These are phyloP conservation scores for Helogale parvula DNA, from an alignment of 2,113 vertebrate genomes.

Conservation along the genomic window DNA sequence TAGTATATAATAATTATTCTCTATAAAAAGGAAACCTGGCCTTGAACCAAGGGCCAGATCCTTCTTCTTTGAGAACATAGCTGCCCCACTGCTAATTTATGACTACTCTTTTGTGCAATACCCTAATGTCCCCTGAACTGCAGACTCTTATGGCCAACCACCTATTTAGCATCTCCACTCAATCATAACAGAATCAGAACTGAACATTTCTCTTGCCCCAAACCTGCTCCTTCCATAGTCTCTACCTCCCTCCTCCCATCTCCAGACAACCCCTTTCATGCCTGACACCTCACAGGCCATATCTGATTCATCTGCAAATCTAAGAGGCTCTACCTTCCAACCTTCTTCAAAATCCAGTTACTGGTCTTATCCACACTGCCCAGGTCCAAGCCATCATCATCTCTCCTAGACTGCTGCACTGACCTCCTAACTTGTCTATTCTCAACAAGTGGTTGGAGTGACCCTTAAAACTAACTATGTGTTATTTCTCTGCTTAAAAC, in stretches of 20 bases:
- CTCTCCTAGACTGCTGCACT: neutral
- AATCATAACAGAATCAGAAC: neutral
- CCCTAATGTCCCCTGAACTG: neutral
- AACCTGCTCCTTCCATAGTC: neutral
- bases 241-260: no score
- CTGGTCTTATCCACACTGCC: neutral
- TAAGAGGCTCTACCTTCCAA: neutral
- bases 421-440: neutral
- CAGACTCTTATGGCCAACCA: neutral
- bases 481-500: neutral
- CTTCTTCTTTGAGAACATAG: neutral
- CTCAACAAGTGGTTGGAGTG: neutral
- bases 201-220: neutral
- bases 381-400: neutral
- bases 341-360: neutral
- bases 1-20: neutral
- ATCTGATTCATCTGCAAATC: neutral
- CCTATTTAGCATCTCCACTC: neutral
- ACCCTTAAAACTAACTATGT: neutral
- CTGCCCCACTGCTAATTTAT: neutral
- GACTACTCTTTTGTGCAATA: neutral
- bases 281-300: neutral
- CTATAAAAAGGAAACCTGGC: neutral
- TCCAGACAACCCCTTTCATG: neutral
- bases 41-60: neutral